phyloP scores from a whole-genome alignment of 1,140 invertebrate genomes.

The Colletes latitarsis region DNA sequence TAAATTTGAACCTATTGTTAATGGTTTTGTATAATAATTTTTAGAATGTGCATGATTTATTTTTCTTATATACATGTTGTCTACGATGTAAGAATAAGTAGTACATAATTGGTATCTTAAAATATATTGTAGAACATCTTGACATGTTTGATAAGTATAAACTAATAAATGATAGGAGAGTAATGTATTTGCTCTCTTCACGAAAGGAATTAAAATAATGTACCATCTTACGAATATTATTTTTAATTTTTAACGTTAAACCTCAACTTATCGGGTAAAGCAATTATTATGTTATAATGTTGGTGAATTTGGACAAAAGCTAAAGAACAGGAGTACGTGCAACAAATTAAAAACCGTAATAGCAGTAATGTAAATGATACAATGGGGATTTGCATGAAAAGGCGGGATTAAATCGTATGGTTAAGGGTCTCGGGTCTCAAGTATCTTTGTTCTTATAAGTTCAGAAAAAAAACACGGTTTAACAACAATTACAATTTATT shows the following conservation, averaged over 20 bases:
- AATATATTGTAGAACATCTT: conserved; percentile 11
- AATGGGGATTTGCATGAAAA: too few species aligned
- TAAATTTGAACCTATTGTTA: conserved; percentile 42
- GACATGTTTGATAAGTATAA: conserved; percentile 12
- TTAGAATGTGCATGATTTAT: conserved; percentile 29
- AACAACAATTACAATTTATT: too few species aligned
- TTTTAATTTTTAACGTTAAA: not conserved
- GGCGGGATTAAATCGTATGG: too few species aligned
- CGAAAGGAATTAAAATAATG: not conserved
- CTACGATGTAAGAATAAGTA: conserved; percentile 5
- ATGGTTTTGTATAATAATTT: conserved; percentile 43
- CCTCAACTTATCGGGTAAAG: not conserved
- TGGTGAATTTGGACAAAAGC: too few species aligned
- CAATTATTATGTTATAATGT: too few species aligned
- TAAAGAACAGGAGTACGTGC: too few species aligned
- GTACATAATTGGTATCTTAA: not conserved
- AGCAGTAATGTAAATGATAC: not conserved
- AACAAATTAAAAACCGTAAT: not conserved
- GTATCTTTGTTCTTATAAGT: too few species aligned
- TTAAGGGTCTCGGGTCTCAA: too few species aligned
- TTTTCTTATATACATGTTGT: conserved; percentile 17
- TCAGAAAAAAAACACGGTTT: too few species aligned
- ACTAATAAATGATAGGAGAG: conserved; percentile 8
- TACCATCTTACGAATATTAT: not conserved
- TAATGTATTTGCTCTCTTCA: conserved; percentile 2